Evolutionary conservation across 1,140 invertebrate species (phyloP), one percentile per base, ranked within the genome.

Genomic region (Plectrocnemia conspersa): DNA sequence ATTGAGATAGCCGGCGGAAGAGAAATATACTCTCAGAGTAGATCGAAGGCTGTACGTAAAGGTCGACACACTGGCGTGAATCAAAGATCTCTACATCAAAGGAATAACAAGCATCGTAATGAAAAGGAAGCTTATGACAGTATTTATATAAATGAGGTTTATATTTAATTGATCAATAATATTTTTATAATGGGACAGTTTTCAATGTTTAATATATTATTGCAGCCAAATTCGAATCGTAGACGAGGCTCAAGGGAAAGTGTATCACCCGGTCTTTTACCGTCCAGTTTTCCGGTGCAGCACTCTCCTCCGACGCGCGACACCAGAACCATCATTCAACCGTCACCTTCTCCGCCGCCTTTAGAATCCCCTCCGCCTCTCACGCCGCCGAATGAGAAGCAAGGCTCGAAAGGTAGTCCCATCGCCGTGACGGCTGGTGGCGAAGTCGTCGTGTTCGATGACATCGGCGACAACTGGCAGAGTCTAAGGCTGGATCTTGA

Each of bases 1-100:
- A 89, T 90, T 71, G 88, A 91, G 78, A 90, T 91, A 68, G 89
- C 88, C 33, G 89, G 89, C 60, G 89, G 89, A 47, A 77, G 88
- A 47, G 88, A 92, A 73, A 79, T 92, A 38, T 91, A 87, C 69
- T 90, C 88, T 25, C 86, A 89, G 66, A 90, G 86, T 68, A 73
- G 88, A 64, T 86, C 82, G 64, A 87, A 89, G 76, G 84, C 86
- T 40, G 79, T 82, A 45, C 77, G 86, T 61, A 88, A 87, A 68
- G 77, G 83, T 58, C 75, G 83, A 35, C 82, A 81, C 64, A 77
- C 75, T 13, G 38, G 40, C 9, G 15, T 50, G 24, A 47, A 50
- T 44, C 59, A 56, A 42, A 24, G 59, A 1, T 16, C 54, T 11
- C 21, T 52, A 23, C 47, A 49, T 29, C 33, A 36, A 16, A 47